A percentile compares a stretch with the other conserved stretches of the same genome.
Conservation (phyloP, 2,888 invertebrate genomes). For the Nasonovia ribisnigri region DNA sequence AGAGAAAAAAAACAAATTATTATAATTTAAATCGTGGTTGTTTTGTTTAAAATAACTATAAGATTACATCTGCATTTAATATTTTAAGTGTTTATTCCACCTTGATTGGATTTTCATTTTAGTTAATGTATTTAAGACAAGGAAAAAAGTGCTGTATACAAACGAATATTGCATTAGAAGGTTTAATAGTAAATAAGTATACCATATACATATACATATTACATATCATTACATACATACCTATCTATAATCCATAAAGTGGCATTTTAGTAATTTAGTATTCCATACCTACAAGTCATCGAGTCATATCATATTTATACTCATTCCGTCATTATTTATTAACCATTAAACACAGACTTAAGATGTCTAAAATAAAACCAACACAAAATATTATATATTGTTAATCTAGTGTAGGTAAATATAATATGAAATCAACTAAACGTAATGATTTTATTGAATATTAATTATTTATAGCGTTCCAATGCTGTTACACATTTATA, state of each 20-base stretch:
- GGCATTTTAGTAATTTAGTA: background rate
- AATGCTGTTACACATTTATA: background rate
- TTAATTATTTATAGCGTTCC: background rate
- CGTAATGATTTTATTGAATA: background rate
- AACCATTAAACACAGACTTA: background rate
- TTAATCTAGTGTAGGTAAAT: background rate
- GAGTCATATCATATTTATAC: background rate
- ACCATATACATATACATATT: background rate
- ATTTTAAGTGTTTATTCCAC: background rate
- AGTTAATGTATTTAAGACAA: conserved; percentile 15
- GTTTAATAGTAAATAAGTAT: background rate
- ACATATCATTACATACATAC: background rate
- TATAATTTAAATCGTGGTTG: background rate
- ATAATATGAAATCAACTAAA: background rate
- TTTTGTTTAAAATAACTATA: background rate
- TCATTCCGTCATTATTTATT: background rate
- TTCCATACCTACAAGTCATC: background rate
- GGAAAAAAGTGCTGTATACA: background rate
- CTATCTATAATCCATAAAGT: background rate
- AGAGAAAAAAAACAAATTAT: background rate
- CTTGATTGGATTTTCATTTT: background rate
- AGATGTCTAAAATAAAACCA: background rate
- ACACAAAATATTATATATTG: background rate
- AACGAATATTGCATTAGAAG: background rate
- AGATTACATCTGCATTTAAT: background rate